A percentile compares a stretch with the other conserved stretches of the same genome.
These are phyloP conservation scores for Syrista parreyssii DNA, from an alignment of 2,888 invertebrate genomes.

Conservation along the genomic window DNA sequence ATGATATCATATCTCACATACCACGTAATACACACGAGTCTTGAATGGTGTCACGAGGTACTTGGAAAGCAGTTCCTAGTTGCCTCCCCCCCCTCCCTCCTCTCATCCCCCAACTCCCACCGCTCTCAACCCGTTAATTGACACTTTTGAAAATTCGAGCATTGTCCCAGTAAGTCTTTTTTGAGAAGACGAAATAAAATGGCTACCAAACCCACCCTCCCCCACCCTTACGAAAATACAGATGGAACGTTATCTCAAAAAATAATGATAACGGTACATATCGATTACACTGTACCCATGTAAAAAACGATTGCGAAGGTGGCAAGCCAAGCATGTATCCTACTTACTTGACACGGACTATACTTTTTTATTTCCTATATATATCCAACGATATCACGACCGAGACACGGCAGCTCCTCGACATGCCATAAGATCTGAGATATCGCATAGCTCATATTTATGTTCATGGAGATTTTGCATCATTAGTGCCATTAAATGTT, in stretches of 20 bases:
- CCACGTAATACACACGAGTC: not conserved
- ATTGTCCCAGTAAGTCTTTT: not conserved
- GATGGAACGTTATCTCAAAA: too few relatives aligned
- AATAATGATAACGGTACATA: not conserved
- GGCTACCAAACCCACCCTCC: too few relatives aligned
- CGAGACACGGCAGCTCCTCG: conserved; percentile 57
- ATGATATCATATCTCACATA: not conserved
- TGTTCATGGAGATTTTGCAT: conserved; percentile 63
- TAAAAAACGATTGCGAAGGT: not conserved
- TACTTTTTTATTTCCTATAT: conserved; percentile 16
- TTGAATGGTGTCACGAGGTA: not conserved
- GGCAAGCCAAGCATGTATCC: not conserved
- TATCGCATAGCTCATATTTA: conserved; percentile 63
- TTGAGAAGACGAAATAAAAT: not conserved
- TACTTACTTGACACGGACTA: not conserved
- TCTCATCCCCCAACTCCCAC: too few relatives aligned
- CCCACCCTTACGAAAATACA: too few relatives aligned
- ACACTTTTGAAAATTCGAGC: not conserved
- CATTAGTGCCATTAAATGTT: conserved; percentile 64
- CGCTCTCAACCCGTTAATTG: not conserved
- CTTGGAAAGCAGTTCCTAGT: not conserved
- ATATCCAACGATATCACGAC: conserved; percentile 52
- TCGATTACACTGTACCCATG: not conserved
- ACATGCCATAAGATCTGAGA: conserved; percentile 55
- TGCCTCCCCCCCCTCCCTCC: not conserved